These are phyloP conservation scores for Cephalopholis sonnerati DNA, from an alignment of 2,113 vertebrate species.

Conservation along the genomic window DNA sequence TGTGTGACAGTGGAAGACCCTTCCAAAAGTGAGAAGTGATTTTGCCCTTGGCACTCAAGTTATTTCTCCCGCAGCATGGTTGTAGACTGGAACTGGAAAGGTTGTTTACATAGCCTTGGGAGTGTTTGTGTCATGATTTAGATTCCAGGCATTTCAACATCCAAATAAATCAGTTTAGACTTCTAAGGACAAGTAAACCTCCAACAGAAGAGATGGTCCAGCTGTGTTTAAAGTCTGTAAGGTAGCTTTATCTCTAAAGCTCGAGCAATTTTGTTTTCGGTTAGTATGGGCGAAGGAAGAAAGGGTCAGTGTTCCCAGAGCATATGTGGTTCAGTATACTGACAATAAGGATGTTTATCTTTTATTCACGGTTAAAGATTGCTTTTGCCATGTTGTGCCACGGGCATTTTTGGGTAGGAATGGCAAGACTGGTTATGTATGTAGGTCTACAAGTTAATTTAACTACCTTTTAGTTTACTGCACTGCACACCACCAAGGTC, in stretches of 20 bases:
- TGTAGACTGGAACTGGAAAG: slow-evolving; percentile 66
- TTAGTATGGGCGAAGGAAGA: slow-evolving; percentile 37
- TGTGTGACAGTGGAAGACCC: slow-evolving; percentile 46
- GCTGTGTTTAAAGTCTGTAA: slow-evolving; percentile 68
- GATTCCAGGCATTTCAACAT: slow-evolving; percentile 79
- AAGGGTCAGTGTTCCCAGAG: slow-evolving; percentile 31
- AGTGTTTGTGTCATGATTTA: slow-evolving; percentile 81
- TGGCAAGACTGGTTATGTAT: no score
- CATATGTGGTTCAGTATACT: slow-evolving; percentile 12
- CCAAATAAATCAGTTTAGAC: slow-evolving; percentile 78
- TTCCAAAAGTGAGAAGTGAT: slow-evolving; percentile 64
- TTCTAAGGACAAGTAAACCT: slow-evolving; percentile 71
- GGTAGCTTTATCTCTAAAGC: slow-evolving; percentile 44
- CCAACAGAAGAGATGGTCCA: slow-evolving; percentile 58
- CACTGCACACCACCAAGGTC: no score
- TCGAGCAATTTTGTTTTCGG: slow-evolving; percentile 34
- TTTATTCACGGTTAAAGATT: slow-evolving; percentile 18
- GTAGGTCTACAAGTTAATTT: no score
- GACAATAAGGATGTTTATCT: slow-evolving; percentile 11
- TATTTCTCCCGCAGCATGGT: slow-evolving; percentile 68
- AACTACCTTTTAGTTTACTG: no score
- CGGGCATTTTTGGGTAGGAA: no score
- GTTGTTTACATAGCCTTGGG: slow-evolving; percentile 80
- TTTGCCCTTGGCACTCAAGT: slow-evolving; percentile 58
- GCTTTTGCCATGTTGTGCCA: not conserved